phyloP scores from a whole-genome alignment of 2,888 invertebrate genomes.

The Ochlodes sylvanus region DNA sequence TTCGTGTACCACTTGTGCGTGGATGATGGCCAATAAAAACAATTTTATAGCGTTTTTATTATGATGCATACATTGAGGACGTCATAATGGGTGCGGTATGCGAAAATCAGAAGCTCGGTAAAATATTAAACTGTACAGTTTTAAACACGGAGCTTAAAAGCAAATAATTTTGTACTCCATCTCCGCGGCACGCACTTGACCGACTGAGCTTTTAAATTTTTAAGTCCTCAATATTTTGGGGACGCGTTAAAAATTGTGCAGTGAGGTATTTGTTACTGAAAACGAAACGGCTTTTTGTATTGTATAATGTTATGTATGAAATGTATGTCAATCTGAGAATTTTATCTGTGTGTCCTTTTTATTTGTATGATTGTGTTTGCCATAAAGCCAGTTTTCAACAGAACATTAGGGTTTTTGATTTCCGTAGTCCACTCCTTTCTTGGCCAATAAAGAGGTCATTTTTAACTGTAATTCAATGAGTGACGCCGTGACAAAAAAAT shows the following conservation, averaged over 20 bases:
- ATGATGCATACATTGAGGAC: slow-evolving; percentile 82
- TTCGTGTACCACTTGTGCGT: slow-evolving; percentile 74
- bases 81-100: slow-evolving; percentile 65
- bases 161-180: slow-evolving; percentile 51
- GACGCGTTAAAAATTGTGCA: slow-evolving; percentile 23
- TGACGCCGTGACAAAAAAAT: too few species aligned
- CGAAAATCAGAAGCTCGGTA: slow-evolving; percentile 61
- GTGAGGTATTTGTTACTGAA: not conserved
- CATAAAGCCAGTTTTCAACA: too few species aligned
- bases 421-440: too few species aligned
- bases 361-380: too few species aligned
- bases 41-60: slow-evolving; percentile 82
- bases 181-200: slow-evolving; percentile 34
- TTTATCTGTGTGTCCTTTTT: too few species aligned
- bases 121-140: slow-evolving; percentile 61
- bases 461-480: too few species aligned
- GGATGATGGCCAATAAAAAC: slow-evolving; percentile 81
- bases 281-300: not conserved
- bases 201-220: slow-evolving; percentile 33
- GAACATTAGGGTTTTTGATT: too few species aligned
- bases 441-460: too few species aligned
- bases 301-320: not conserved
- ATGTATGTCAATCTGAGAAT: too few species aligned
- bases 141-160: slow-evolving; percentile 55
- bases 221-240: slow-evolving; percentile 34